Conservation (phyloP, 1,140 invertebrate genomes). For the Epicauta chinensis region DNA sequence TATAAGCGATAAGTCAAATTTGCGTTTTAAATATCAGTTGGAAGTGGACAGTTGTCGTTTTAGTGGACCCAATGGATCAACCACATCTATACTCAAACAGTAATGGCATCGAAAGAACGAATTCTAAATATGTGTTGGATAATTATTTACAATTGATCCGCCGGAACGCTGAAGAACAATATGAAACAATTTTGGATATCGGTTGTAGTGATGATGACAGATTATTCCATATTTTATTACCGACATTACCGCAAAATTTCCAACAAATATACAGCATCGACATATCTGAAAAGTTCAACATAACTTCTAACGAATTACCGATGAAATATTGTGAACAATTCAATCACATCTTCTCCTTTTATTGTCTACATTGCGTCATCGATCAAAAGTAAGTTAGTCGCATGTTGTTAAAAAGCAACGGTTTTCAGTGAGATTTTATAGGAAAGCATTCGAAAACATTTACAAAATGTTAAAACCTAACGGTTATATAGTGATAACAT, state of each 20-base stretch:
- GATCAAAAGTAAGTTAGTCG: conserved; percentile 55
- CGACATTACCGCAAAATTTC: conserved; percentile 51
- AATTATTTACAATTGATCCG: conserved; percentile 49
- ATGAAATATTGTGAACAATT: conserved; percentile 48
- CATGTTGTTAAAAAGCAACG: neutral
- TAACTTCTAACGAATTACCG: conserved; percentile 49
- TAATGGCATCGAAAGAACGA: conserved; percentile 60
- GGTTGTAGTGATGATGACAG: conserved; percentile 74
- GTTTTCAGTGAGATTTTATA: conserved; percentile 35
- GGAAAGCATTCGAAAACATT: conserved; percentile 58
- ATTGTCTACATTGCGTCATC: conserved; percentile 76
- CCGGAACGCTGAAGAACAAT: conserved; percentile 49
- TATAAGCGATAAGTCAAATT: no score
- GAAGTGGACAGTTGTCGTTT: no score
- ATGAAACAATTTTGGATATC: conserved; percentile 62
- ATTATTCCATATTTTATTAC: conserved; percentile 59
- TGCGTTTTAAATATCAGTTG: no score
- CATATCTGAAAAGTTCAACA: conserved; percentile 61
- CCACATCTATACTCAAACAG: conserved; percentile 56
- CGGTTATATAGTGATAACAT: conserved; percentile 63
- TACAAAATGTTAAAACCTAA: conserved; percentile 54
- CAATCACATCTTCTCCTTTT: conserved; percentile 71
- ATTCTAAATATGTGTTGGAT: conserved; percentile 59
- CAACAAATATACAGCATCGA: conserved; percentile 55
- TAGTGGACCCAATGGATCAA: conserved; percentile 51